These are phyloP conservation scores for Hermodice carunculata DNA, from an alignment of 2,888 invertebrate genomes.

Conservation along the genomic window DNA sequence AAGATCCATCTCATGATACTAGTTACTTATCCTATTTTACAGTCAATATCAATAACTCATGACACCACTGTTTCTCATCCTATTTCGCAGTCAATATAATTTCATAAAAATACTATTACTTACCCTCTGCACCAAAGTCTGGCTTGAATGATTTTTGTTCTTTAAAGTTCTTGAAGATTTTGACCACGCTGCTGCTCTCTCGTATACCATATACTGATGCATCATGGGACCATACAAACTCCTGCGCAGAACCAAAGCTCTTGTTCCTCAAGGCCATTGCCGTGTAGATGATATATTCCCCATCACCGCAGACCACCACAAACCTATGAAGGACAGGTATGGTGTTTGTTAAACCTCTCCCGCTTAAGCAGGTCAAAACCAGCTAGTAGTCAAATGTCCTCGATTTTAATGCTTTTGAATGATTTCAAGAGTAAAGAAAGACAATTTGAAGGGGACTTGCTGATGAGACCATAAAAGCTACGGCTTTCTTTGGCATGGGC, in stretches of 20 bases:
- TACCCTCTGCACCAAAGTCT: slow-evolving; percentile 95
- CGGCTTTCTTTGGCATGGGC: too few species aligned
- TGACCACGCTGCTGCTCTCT: slow-evolving; percentile 90
- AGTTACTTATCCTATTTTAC: too few species aligned
- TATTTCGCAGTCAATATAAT: neutral
- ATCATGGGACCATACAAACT: slow-evolving; percentile 98
- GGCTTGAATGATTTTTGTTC: slow-evolving; percentile 96
- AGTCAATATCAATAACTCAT: too few species aligned
- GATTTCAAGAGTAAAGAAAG: too few species aligned
- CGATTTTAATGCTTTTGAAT: too few species aligned
- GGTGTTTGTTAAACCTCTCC: neutral
- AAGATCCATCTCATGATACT: too few species aligned
- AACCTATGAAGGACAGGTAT: slow-evolving; percentile 71
- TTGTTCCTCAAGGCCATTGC: slow-evolving; percentile 99
- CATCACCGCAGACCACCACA: slow-evolving; percentile 98
- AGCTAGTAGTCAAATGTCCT: too few species aligned
- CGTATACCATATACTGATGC: slow-evolving; percentile 86
- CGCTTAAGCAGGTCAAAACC: too few species aligned
- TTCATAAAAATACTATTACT: slow-evolving; percentile 15
- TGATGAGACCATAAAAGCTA: too few species aligned
- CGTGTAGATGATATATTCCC: slow-evolving; percentile 99
- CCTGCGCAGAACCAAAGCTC: slow-evolving; percentile 97
- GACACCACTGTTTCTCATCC: neutral
- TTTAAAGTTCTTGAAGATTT: slow-evolving; percentile 97
- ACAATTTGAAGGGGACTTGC: too few species aligned